Evolutionary conservation across 2,113 vertebrate species (phyloP).

Genomic region (Oenanthe melanoleuca): DNA sequence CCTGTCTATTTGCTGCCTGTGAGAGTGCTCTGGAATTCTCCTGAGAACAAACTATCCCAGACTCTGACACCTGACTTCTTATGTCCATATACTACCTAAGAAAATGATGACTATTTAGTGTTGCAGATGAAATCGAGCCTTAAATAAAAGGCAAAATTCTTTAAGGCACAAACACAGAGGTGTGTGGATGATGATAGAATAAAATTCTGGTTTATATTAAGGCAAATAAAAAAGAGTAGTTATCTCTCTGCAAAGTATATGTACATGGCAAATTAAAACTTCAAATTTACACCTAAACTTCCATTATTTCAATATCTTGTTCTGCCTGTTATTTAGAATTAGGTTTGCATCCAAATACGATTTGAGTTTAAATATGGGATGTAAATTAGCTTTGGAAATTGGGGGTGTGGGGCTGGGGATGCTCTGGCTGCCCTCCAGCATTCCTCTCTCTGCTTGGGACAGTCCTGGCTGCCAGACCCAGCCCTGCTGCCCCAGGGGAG

Average conservation of each 20-base stretch:
- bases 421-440: accelerated
- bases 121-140: not conserved
- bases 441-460: not conserved
- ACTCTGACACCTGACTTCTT: not conserved
- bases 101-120: not conserved
- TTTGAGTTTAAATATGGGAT: not conserved
- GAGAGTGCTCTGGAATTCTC: not conserved
- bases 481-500: accelerated
- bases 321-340: not conserved
- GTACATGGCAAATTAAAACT: not conserved
- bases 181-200: not conserved
- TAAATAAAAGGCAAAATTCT: not conserved
- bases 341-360: not conserved
- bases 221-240: not conserved
- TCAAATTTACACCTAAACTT: not conserved
- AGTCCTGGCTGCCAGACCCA: not conserved
- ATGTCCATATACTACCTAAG: not conserved
- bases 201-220: not conserved
- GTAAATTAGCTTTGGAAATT: not conserved
- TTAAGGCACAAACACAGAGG: not conserved
- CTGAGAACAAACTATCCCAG: not conserved
- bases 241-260: not conserved
- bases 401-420: not conserved
- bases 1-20: not conserved
- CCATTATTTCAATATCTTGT: not conserved